These are phyloP conservation scores for Nyctibius bracteatus DNA, from an alignment of 2,113 vertebrate species.

Conservation along the genomic window DNA sequence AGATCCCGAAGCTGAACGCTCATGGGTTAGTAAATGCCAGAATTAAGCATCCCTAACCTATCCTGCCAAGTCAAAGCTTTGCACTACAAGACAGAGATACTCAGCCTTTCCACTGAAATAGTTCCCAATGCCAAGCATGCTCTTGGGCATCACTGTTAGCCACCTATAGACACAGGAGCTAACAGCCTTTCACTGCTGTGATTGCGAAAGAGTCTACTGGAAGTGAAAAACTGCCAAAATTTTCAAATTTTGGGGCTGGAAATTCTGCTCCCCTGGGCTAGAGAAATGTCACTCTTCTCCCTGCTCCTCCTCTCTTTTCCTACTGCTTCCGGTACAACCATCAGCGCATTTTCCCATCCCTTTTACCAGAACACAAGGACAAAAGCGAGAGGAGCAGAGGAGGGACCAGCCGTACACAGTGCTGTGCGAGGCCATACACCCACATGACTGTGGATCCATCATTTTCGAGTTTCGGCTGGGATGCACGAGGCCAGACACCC, in stretches of 20 bases:
- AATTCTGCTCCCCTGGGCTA: neutral
- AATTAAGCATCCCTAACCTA: neutral
- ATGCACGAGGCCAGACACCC: neutral
- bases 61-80: neutral
- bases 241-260: neutral
- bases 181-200: neutral
- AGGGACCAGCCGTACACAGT: rapidly evolving
- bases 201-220: neutral
- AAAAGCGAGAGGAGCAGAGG: neutral
- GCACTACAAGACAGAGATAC: rapidly evolving
- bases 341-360: neutral
- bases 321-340: neutral
- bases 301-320: neutral
- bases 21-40: neutral
- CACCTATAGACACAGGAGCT: neutral
- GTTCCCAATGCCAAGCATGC: neutral
- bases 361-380: neutral
- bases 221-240: neutral
- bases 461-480: neutral
- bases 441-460: neutral
- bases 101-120: neutral
- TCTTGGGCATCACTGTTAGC: neutral
- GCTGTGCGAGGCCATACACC: rapidly evolving
- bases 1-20: neutral
- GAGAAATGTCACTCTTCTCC: neutral